phyloP scores from a whole-genome alignment of 2,888 invertebrate genomes.

The Leptothorax acervorum region DNA sequence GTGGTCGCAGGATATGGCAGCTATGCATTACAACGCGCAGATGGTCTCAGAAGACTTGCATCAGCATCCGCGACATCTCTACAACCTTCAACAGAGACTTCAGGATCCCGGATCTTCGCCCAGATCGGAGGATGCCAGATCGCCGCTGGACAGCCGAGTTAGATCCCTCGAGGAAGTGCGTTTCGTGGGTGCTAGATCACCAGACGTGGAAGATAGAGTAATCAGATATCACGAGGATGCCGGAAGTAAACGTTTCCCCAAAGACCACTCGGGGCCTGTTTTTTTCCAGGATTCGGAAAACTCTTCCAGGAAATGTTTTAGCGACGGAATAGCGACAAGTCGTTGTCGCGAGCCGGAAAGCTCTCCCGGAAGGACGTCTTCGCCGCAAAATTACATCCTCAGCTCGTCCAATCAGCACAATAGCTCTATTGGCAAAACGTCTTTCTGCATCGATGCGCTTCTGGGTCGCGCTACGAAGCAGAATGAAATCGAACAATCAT shows the following conservation, averaged over 20 bases:
- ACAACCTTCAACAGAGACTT: conserved; percentile 73
- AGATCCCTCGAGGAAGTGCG: conserved; percentile 66
- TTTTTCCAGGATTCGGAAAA: conserved; percentile 64
- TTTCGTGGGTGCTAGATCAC: conserved; percentile 66
- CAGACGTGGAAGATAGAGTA: conserved; percentile 65
- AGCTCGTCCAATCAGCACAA: conserved; percentile 62
- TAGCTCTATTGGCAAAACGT: conserved; percentile 87
- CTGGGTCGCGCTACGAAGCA: conserved; percentile 88
- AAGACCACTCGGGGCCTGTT: conserved; percentile 46
- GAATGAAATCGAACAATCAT: conserved; percentile 60
- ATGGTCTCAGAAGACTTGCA: conserved; percentile 79
- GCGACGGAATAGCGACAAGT: conserved; percentile 67
- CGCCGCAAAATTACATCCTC: conserved; percentile 68
- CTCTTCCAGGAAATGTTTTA: conserved; percentile 59
- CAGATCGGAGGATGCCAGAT: conserved; percentile 73
- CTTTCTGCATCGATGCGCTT: conserved; percentile 96
- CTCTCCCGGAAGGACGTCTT: conserved; percentile 69
- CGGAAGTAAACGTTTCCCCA: conserved; percentile 64
- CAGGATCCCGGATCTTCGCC: conserved; percentile 76
- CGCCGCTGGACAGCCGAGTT: conserved; percentile 62
- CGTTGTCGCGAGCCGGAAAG: conserved; percentile 63
- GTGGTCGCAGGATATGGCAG: conserved; percentile 62
- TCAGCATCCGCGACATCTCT: conserved; percentile 75
- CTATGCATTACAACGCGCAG: conserved; percentile 82
- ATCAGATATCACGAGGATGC: conserved; percentile 69